Conservation (phyloP, 2,113 vertebrate species). For the Aphyosemion australe region DNA sequence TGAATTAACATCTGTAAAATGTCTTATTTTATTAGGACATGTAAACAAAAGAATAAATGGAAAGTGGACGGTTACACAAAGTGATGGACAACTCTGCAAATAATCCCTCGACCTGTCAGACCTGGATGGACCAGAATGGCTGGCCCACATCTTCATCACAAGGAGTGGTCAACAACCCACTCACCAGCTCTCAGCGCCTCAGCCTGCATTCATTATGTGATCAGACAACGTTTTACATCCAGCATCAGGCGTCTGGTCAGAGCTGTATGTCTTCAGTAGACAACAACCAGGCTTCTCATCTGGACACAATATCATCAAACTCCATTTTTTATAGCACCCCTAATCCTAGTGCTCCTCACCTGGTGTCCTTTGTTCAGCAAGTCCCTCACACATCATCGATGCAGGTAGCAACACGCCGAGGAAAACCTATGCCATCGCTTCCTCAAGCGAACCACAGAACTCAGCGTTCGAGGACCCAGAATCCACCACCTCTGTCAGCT, state of each 20-base stretch:
- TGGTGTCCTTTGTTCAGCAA: constrained; percentile 36
- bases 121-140: constrained; percentile 40
- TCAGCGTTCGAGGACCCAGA: constrained; percentile 1
- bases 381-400: constrained; percentile 1
- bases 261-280: constrained; percentile 34
- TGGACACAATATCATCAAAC: constrained; percentile 18
- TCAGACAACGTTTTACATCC: constrained; percentile 20
- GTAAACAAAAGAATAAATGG: neutral
- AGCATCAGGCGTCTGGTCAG: constrained; percentile 20
- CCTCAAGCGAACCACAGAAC: constrained; percentile 20
- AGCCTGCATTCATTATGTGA: constrained; percentile 11
- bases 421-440: constrained; percentile 7
- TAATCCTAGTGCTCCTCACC: constrained; percentile 8
- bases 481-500: neutral
- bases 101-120: constrained; percentile 34
- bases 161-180: constrained; percentile 11
- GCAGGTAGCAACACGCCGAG: constrained; percentile 3
- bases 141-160: constrained; percentile 46
- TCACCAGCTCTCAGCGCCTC: constrained; percentile 31
- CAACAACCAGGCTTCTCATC: neutral
- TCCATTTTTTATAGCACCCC: constrained; percentile 23
- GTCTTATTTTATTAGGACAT: neutral
- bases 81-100: constrained; percentile 57
- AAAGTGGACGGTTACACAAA: constrained; percentile 10
- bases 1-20: no score